phyloP scores from a whole-genome alignment of 1,140 invertebrate species.

The Bilobella aurantiaca region DNA sequence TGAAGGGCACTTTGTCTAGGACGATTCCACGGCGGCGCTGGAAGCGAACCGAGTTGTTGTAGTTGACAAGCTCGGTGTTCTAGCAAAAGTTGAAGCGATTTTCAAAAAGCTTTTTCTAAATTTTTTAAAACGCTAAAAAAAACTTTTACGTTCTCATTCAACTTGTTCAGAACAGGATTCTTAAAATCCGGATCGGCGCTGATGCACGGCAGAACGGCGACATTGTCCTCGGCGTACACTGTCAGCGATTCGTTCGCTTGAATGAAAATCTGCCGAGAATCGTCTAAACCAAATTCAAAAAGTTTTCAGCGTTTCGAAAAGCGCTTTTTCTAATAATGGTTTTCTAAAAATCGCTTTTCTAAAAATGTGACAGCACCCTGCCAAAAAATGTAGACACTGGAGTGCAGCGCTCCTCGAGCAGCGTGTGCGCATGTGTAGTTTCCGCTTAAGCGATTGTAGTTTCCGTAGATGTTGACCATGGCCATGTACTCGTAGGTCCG shows the following conservation, averaged over 20 bases:
- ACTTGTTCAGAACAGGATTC: neutral
- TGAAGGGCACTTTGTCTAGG: neutral
- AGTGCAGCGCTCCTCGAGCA: neutral
- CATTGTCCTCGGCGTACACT: neutral
- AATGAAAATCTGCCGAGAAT: neutral
- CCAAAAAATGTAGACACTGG: constrained; percentile 8
- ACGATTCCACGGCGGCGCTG: neutral
- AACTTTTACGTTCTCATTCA: neutral
- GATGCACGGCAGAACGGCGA: neutral
- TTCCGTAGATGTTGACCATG: neutral
- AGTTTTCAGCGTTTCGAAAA: neutral
- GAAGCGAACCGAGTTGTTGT: neutral
- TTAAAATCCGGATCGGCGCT: neutral
- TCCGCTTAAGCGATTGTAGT: neutral
- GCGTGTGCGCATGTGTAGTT: constrained; percentile 1
- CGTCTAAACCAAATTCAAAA: neutral
- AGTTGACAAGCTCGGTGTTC: neutral
- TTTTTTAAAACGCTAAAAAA: neutral
- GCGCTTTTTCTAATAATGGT: neutral
- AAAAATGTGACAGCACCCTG: constrained; percentile 4
- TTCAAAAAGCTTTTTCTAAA: neutral
- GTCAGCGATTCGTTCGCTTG: neutral
- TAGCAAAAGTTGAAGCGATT: neutral
- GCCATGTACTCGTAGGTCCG: neutral
- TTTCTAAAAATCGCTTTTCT: too few relatives aligned